A percentile compares a stretch with the other conserved stretches of the same genome.
These are phyloP conservation scores for Psilanteris sp. DNA, from an alignment of 1,140 invertebrate genomes.

Conservation along the genomic window DNA sequence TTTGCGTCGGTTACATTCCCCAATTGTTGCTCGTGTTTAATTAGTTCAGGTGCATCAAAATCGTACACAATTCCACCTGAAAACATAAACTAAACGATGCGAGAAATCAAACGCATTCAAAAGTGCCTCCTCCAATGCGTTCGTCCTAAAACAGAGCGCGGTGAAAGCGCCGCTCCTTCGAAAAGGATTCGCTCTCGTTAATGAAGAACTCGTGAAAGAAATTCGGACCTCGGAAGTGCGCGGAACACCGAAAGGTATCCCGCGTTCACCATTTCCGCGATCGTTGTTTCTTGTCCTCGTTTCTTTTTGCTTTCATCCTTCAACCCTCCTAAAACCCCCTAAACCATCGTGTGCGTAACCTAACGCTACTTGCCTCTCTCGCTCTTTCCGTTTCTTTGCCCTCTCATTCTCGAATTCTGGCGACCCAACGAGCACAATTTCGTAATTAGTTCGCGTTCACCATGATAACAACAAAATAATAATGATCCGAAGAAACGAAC, in stretches of 20 bases:
- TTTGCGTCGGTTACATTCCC: too few species aligned
- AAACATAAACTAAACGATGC: constrained; percentile 20
- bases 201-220: too few species aligned
- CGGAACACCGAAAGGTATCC: too few species aligned
- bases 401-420: not conserved
- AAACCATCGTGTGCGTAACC: constrained; percentile 5
- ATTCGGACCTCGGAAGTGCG: too few species aligned
- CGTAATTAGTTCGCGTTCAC: constrained; percentile 7
- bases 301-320: not conserved
- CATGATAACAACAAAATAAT: too few species aligned
- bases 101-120: constrained; percentile 15
- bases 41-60: constrained; percentile 7
- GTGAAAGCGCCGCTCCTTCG: not conserved
- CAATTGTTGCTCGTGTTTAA: too few species aligned
- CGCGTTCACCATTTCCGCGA: too few species aligned
- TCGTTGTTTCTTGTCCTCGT: too few species aligned
- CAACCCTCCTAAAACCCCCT: constrained; percentile 1
- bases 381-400: too few species aligned
- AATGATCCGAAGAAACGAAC: too few species aligned
- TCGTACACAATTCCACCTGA: constrained; percentile 22
- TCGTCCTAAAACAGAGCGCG: too few species aligned
- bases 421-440: constrained; percentile 22
- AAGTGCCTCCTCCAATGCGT: too few species aligned
- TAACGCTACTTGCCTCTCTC: constrained; percentile 47
- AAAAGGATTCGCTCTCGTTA: not conserved